Conservation (phyloP, 2,888 invertebrate genomes). For the Anagyrus pseudococci region DNA sequence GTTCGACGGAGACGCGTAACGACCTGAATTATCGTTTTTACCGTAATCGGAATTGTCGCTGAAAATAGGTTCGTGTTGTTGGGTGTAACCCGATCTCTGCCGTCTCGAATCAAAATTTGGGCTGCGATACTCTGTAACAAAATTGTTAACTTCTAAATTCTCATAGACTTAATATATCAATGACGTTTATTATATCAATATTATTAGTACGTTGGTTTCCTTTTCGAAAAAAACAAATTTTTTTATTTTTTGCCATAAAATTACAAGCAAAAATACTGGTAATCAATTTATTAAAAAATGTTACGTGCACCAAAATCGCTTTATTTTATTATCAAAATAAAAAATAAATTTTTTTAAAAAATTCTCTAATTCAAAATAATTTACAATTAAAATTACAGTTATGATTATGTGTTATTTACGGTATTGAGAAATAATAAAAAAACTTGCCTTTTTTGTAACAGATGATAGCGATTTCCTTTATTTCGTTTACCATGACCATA, state of each 20-base stretch:
- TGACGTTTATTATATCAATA: no score
- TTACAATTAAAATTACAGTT: neutral
- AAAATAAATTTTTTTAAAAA: neutral
- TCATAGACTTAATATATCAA: no score
- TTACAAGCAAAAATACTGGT: no score
- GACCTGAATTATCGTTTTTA: neutral
- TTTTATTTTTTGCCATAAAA: no score
- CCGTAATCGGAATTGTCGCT: neutral
- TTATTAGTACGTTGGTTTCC: no score
- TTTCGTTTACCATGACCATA: slow-evolving; percentile 8
- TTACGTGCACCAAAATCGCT: no score
- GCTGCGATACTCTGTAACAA: neutral
- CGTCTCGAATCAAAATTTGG: neutral
- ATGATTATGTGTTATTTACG: neutral
- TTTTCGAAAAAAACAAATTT: no score
- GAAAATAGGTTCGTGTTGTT: slow-evolving; percentile 3
- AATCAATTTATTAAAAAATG: no score
- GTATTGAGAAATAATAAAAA: slow-evolving; percentile 16
- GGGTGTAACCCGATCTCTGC: neutral
- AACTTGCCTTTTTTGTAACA: slow-evolving; percentile 25
- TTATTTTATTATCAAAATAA: no score
- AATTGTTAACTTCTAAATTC: no score
- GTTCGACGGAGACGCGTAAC: neutral
- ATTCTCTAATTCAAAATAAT: no score
- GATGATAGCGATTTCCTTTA: slow-evolving; percentile 13